Base-by-base conservation (phyloP, 2,888 invertebrate genomes). In the Erannis defoliaria region DNA sequence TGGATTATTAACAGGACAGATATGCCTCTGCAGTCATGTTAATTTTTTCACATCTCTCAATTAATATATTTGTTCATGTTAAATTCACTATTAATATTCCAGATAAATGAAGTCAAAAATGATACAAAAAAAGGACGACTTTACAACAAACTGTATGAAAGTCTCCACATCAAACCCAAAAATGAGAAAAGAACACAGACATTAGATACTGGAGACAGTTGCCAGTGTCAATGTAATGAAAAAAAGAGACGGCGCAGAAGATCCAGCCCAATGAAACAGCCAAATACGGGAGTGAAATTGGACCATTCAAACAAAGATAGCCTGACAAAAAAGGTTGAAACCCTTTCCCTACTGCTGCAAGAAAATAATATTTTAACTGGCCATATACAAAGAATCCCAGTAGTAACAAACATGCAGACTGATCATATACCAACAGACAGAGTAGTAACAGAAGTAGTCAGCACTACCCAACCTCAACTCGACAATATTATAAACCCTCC, bases 51-150 rank as follows among this genome's bases (percentile, higher is more conserved):
- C n/a, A n/a, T n/a, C n/a, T n/a, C n/a, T n/a, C n/a, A n/a, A n/a
- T n/a, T n/a, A n/a, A n/a, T n/a, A n/a, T n/a, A n/a, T n/a, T n/a
- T n/a, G n/a, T n/a, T n/a, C n/a, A 12, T 1, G 12, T 12, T 23
- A 5, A 4, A 0, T 45, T 21, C 21, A 5, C 5, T 21, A 35
- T 54, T 4, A 12, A 19, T 35, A 26, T 55, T 38, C 1, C 70
- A 93, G 92, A 82, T 92, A 18, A 84, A 86, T 62, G 83, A 88
- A 67, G 74, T 93, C 38, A 90, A 91, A 79, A 78, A 64, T 37
- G 86, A 89, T 58, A 91, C 89, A 21, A 81, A 80, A 55, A 87
- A 82, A 59, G 88, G 90, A 5, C 85, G 80, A 74, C 68, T 93
- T 18, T 78, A 86, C 55, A 86, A 74, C 62, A 85, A 81, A 57